These are phyloP conservation scores for Hemitrygon akajei DNA, from an alignment of 2,797 vertebrate genomes.

Conservation along the genomic window DNA sequence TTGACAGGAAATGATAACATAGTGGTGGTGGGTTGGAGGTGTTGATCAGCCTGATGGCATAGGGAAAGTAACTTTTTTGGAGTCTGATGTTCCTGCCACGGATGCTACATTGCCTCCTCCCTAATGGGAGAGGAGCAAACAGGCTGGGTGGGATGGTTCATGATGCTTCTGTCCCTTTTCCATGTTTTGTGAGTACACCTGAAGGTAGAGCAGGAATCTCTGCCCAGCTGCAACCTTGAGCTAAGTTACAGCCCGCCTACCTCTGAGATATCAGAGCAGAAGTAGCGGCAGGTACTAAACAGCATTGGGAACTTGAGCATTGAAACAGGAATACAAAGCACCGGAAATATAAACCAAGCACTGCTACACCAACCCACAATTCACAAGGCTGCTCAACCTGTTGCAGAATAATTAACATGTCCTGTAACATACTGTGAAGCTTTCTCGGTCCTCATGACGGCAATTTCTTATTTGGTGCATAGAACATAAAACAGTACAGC, in stretches of 20 bases:
- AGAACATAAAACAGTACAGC: too few species aligned
- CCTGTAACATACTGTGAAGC: neutral
- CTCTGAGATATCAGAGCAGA: slow-evolving; percentile 6
- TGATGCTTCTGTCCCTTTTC: too few species aligned
- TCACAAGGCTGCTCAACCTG: slow-evolving; percentile 2
- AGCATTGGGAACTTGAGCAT: neutral
- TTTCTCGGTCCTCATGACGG: neutral
- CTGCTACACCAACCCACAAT: neutral
- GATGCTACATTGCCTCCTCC: too few species aligned
- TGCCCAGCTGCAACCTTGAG: neutral
- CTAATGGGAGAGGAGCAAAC: too few species aligned
- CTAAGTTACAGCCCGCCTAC: neutral
- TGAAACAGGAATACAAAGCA: neutral
- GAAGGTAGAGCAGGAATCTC: neutral
- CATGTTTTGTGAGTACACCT: too few species aligned
- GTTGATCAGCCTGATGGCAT: too few species aligned
- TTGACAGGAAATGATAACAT: too few species aligned
- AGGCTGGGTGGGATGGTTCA: too few species aligned
- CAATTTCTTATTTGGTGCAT: neutral
- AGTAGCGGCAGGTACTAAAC: neutral
- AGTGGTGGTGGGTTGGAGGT: too few species aligned
- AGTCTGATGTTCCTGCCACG: too few species aligned
- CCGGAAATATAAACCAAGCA: neutral
- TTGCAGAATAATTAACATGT: slow-evolving; percentile 23
- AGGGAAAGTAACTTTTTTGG: too few species aligned